Base-by-base conservation (phyloP, 2,888 invertebrate genomes). In the Andricus curvator region DNA sequence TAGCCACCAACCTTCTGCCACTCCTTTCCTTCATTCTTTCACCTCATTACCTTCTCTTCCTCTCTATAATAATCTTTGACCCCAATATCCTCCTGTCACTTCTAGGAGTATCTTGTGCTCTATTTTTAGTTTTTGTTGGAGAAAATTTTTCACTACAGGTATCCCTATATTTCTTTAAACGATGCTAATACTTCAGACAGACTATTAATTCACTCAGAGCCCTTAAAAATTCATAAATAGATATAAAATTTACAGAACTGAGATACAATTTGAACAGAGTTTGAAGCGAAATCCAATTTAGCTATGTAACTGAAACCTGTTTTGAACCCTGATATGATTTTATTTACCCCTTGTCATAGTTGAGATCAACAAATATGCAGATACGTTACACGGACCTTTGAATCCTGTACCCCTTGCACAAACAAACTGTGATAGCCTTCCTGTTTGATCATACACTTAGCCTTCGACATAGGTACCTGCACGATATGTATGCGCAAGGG, bases 371-470 rank as follows among this genome's bases (percentile, higher is more conserved):
- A 44, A 70, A 70, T 70, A 74, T 74, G 70, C 70, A 51, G 70
- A 74, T 74, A 74, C 29, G 56, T 51, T 74, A 51, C 51, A 74
- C 8, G 29, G 51, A 74, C 56, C 51, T 56, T 74, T 33, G 70
- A 74, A 74, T 74, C 51, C 20, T 29, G 51, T 56, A 74, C 29
- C 51, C 70, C 25, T 29, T 29, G 51, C 4, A 33, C 70, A 74
- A 74, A 74, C 70, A 74, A 74, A 74, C 70, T 74, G 70, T 74
- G 70, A 74, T 74, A 74, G 70, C 70, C 70, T 56, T n/a, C 13
- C 51, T 74, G 51, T 74, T 74, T 74, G 70, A 74, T 56, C 51
- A 74, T 51, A 74, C 70, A 74, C 70, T 74, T 56, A 74, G 56
- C 70, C 70, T 74, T 20, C 70, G 70, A 56, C 70, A 51, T 56